These are phyloP conservation scores for Artibeus jamaicensis DNA, from an alignment of 2,797 vertebrate species.

Conservation along the genomic window DNA sequence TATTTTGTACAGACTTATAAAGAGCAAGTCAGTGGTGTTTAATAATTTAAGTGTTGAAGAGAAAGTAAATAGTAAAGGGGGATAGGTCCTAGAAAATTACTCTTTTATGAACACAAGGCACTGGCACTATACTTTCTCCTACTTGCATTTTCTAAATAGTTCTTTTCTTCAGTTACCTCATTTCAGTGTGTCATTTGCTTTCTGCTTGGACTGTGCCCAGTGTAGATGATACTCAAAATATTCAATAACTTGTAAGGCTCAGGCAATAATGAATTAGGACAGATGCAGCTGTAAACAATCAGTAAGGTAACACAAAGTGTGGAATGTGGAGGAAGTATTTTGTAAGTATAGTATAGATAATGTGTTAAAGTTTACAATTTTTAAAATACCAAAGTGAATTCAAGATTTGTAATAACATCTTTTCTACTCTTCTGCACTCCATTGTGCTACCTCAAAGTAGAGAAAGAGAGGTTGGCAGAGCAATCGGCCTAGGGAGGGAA, in stretches of 20 bases:
- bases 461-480: not conserved
- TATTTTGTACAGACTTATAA: not conserved
- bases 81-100: not conserved
- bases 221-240: not conserved
- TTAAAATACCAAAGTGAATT: not conserved
- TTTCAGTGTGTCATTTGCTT: not conserved
- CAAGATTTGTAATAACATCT: not conserved
- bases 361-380: not conserved
- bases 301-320: not conserved
- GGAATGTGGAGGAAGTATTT: not conserved
- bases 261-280: not conserved
- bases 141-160: not conserved
- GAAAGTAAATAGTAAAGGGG: not conserved
- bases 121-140: not conserved
- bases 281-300: not conserved
- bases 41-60: conserved; percentile 7
- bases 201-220: not conserved
- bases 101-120: not conserved
- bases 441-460: not conserved
- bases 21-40: not conserved
- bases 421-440: not conserved
- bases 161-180: not conserved
- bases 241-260: not conserved
- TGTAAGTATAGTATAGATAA: not conserved
- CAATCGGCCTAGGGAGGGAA: not conserved